These are phyloP conservation scores for Cephalopachus bancanus DNA, from an alignment of 2,797 vertebrate species.

Conservation along the genomic window DNA sequence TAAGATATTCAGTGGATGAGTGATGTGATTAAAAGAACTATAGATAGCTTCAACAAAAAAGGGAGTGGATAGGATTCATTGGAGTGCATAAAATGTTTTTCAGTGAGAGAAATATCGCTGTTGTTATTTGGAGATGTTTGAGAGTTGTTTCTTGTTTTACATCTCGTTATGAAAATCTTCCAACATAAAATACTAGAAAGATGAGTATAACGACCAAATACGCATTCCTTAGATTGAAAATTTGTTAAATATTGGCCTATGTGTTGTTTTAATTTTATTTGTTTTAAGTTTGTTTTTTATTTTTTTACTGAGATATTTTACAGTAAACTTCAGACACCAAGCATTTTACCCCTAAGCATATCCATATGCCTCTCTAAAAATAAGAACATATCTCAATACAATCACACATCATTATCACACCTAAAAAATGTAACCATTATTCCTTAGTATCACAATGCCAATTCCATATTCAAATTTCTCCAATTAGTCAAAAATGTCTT, in stretches of 20 bases:
- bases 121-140: not conserved
- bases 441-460: not conserved
- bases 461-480: not conserved
- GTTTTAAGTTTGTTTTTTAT: not conserved
- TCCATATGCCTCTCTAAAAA: not conserved
- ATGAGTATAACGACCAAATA: not conserved
- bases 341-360: not conserved
- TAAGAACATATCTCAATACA: not conserved
- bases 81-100: not conserved
- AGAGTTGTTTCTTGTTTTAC: not conserved
- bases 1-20: not conserved
- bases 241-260: not conserved
- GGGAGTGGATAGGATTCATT: not conserved
- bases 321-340: not conserved
- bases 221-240: not conserved
- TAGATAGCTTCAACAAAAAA: not conserved
- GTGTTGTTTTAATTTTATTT: not conserved
- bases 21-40: not conserved
- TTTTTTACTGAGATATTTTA: not conserved
- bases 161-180: constrained; percentile 2
- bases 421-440: not conserved
- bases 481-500: constrained; percentile 2
- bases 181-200: not conserved
- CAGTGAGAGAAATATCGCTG: not conserved
- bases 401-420: not conserved